Base-by-base conservation (phyloP, 2,797 vertebrate species). In the Phataginus tricuspis region DNA sequence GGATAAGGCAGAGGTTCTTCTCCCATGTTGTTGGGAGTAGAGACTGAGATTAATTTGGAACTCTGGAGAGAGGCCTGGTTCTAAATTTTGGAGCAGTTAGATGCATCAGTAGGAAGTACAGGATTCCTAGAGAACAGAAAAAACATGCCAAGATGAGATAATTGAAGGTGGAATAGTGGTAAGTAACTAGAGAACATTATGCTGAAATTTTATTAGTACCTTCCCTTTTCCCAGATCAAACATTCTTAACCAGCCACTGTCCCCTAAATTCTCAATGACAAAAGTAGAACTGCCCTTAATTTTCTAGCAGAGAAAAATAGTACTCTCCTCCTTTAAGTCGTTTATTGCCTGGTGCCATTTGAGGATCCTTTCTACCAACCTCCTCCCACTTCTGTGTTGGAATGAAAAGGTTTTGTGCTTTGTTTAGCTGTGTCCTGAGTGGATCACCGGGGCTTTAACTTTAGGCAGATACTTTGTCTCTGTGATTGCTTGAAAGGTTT, bases 351-450 rank as follows among this genome's bases (percentile, higher is more conserved):
- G 51, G 34, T 92, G 16, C 84, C 53, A 34, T 51, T 75, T 55
- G 84, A 83, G 77, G 69, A 53, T 83, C 53, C 23, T 75, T 80
- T 34, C 69, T 3, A 45, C 18, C 21, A 18, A 29, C 69, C 18
- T n/a, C 66, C 66, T 91, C n/a, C 74, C 29, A 29, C 84, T 92
- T 49, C 66, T 92, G 51, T 91, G 34, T 84, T 86, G 90, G 31
- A 84, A 57, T 91, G 51, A 91, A 87, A 34, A 83, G 51, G 34
- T 91, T 84, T 93, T 95, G 37, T 93, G 82, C 57, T 88, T 91
- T 95, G 34, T 53, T 29, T 90, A 57, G 7, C 72, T 31, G 14
- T 90, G 57, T 84, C 51, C 18, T 74, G 55, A 75, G 21, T 91
- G 83, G 51, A 51, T 78, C 72, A 68, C 51, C 7, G 23, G 77